Percentiles rank a stretch among this genome's conserved stretches.
Evolutionary conservation across 2,888 invertebrate species (phyloP).

Genomic region (Scrobipalpa atriplicella): DNA sequence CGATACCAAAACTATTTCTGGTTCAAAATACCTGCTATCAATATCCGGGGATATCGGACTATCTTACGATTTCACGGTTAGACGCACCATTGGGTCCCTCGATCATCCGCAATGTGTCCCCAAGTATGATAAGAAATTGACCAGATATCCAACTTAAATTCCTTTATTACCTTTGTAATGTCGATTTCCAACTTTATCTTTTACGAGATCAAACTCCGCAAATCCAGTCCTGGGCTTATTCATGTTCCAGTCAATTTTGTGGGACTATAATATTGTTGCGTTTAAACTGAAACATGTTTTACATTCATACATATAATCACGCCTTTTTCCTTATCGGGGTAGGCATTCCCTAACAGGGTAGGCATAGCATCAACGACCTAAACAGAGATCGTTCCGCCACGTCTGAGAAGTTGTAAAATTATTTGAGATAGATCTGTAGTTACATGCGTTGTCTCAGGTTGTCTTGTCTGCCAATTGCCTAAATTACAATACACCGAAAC

Average conservation of each 20-base stretch:
- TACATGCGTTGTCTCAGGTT: too few relatives aligned
- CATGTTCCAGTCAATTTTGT: constrained; percentile 11
- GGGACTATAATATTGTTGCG: not conserved
- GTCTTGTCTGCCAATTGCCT: too few relatives aligned
- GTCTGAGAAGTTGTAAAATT: too few relatives aligned
- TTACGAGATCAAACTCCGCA: constrained; percentile 35
- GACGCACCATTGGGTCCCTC: constrained; percentile 71
- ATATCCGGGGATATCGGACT: constrained; percentile 70
- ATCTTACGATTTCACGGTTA: constrained; percentile 80
- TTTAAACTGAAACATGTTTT: too few relatives aligned
- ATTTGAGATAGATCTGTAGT: too few relatives aligned
- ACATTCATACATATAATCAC: not conserved
- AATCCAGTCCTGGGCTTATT: constrained; percentile 23
- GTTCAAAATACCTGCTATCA: constrained; percentile 71
- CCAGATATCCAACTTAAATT: constrained; percentile 43
- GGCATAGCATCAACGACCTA: too few relatives aligned
- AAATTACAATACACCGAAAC: not conserved
- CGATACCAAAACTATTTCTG: constrained; percentile 69
- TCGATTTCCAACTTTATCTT: constrained; percentile 46
- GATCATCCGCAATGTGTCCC: constrained; percentile 66
- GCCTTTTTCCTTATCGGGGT: too few relatives aligned
- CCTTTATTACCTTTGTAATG: constrained; percentile 24
- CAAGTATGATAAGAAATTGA: constrained; percentile 74
- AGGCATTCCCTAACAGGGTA: too few relatives aligned
- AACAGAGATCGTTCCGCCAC: too few relatives aligned